Evolutionary conservation across 2,888 invertebrate genomes (phyloP).

Genomic region (Periphyllus acericola): DNA sequence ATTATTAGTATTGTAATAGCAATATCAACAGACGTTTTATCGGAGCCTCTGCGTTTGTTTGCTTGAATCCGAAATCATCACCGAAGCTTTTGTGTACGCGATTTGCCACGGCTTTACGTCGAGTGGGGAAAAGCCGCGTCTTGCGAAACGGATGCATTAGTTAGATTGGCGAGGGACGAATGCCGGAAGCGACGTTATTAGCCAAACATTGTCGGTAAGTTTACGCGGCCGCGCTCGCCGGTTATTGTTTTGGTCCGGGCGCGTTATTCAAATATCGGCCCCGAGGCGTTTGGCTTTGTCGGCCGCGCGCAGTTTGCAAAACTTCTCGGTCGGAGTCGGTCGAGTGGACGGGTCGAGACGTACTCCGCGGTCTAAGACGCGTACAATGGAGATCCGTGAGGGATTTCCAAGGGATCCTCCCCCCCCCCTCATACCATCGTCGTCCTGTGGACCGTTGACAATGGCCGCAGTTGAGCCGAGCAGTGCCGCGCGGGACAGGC

Average conservation of each 20-base stretch:
- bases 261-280: conserved; percentile 34
- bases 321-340: conserved; percentile 14
- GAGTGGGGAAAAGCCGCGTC: neutral
- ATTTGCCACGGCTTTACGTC: neutral
- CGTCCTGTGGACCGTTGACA: conserved; percentile 12
- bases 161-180: conserved; percentile 32
- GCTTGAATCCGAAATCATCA: too few species aligned
- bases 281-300: conserved; percentile 51
- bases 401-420: neutral
- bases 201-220: conserved; percentile 48
- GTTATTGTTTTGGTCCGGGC: conserved; percentile 42
- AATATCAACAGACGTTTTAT: too few species aligned
- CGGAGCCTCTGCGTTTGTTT: too few species aligned
- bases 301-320: conserved; percentile 15
- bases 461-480: neutral
- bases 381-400: conserved; percentile 18
- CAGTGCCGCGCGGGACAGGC: neutral
- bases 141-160: conserved; percentile 43
- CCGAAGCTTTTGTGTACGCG: conserved; percentile 7
- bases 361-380: neutral
- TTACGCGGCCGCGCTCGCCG: neutral
- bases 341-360: conserved; percentile 35
- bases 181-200: conserved; percentile 51
- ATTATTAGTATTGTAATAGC: too few species aligned
- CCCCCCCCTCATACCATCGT: too few species aligned